Conservation (phyloP, 2,113 vertebrate genomes). For the Burhinus oedicnemus region DNA sequence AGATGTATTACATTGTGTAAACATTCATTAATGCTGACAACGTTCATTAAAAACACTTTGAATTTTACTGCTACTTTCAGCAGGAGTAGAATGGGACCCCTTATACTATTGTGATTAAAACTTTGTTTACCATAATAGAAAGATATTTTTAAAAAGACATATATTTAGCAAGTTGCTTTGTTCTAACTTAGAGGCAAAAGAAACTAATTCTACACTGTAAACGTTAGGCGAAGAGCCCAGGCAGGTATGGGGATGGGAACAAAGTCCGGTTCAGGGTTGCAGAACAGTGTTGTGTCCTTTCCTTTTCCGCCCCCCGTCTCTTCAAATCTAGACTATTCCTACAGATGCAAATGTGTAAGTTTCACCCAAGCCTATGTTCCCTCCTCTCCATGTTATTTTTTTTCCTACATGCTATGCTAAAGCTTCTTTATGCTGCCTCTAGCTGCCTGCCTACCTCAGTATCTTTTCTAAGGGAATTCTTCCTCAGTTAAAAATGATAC, state of each 20-base stretch:
- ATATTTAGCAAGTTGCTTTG: background rate
- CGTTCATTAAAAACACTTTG: background rate
- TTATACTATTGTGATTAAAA: background rate
- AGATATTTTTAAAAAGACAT: background rate
- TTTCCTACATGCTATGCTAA: background rate
- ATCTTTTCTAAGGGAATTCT: background rate
- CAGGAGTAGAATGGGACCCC: background rate
- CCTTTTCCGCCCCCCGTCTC: background rate
- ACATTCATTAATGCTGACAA: background rate
- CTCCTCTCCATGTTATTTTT: background rate
- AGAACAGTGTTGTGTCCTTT: background rate
- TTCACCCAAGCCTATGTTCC: background rate
- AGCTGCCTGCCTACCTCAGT: background rate
- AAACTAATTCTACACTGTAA: background rate
- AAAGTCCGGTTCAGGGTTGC: background rate
- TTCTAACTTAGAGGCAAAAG: background rate
- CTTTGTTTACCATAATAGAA: background rate
- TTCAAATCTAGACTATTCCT: background rate
- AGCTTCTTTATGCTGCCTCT: background rate
- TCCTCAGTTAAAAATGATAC: background rate
- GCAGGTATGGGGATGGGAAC: background rate
- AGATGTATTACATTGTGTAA: constrained; percentile 1
- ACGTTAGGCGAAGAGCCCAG: background rate
- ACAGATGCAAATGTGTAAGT: background rate
- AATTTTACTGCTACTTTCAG: constrained; percentile 1